Conservation (phyloP, 1,140 invertebrate genomes). For the Marisa cornuarietis region DNA sequence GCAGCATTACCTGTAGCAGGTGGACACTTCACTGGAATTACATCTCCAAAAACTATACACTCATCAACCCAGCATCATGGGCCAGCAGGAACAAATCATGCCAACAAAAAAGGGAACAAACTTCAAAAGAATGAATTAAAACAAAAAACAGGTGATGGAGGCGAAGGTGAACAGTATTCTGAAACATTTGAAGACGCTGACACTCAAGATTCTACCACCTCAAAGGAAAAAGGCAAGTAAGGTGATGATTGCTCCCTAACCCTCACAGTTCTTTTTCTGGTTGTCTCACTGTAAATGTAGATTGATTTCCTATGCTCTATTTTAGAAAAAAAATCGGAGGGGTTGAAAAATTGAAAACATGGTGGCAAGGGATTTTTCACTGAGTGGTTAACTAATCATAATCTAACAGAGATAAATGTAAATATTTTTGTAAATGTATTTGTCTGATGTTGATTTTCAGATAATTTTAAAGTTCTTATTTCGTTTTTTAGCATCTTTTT, state of each 20-base stretch:
- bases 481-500: background rate
- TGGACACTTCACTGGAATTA: constrained; percentile 2
- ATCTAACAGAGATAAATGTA: background rate
- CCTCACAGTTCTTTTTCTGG: too few species aligned
- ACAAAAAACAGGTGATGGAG: constrained; percentile 8
- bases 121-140: constrained; percentile 5
- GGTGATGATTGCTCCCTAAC: background rate
- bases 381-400: too few species aligned
- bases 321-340: background rate
- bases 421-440: background rate
- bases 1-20: background rate
- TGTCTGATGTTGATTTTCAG: background rate
- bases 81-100: background rate
- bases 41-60: background rate
- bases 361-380: too few species aligned
- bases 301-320: background rate
- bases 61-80: background rate
- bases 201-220: constrained; percentile 46
- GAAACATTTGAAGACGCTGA: constrained; percentile 47
- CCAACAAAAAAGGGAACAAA: background rate
- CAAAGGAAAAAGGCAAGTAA: constrained; percentile 38
- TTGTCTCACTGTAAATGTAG: background rate
- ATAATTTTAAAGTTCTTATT: background rate
- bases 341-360: too few species aligned
- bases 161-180: constrained; percentile 38